phyloP scores from a whole-genome alignment of 2,888 invertebrate genomes.

The Tenthredo amoena region DNA sequence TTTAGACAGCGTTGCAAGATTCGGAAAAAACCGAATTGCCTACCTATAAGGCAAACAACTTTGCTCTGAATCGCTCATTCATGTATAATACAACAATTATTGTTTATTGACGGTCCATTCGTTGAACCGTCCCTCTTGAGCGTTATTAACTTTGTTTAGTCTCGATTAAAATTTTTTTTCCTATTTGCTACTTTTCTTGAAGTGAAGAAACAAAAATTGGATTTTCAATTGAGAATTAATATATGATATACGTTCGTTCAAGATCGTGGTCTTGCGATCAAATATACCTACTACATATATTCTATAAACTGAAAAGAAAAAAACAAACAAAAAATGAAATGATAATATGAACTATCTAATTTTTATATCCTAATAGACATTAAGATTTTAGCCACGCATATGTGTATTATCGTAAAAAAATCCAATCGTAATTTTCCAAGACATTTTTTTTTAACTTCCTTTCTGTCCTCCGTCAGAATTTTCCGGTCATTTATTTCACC shows the following conservation, averaged over 20 bases:
- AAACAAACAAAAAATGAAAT: not conserved
- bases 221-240: not conserved
- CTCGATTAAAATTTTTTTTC: not conserved
- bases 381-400: no score
- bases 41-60: no score
- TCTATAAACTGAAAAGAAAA: not conserved
- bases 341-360: not conserved
- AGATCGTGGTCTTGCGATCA: not conserved
- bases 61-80: not conserved
- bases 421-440: no score
- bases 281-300: not conserved
- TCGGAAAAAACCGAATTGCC: no score
- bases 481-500: no score
- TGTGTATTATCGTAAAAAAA: no score
- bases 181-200: not conserved
- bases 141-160: not conserved
- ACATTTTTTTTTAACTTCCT: no score
- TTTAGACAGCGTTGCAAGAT: no score
- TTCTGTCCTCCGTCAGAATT: no score
- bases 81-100: not conserved
- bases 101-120: conserved; percentile 1
- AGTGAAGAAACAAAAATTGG: not conserved
- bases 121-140: conserved; percentile 8
- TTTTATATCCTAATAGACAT: not conserved
- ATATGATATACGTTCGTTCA: not conserved